These are phyloP conservation scores for Geococcyx californianus DNA, from an alignment of 2,113 vertebrate species.

Conservation along the genomic window DNA sequence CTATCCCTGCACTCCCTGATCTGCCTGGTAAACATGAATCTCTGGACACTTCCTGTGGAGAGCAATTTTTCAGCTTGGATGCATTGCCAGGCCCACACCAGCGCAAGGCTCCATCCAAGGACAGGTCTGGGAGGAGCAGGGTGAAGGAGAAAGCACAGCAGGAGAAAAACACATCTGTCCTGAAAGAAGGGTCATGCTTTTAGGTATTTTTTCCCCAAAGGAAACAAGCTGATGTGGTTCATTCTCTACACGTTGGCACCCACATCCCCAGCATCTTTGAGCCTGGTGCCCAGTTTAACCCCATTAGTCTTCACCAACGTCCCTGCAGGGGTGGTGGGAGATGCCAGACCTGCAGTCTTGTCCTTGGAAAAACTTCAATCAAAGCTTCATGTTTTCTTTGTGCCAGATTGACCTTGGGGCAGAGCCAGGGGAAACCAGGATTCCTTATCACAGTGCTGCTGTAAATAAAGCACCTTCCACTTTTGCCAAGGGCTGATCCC, in stretches of 20 bases:
- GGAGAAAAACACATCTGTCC: background rate
- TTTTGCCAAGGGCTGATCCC: background rate
- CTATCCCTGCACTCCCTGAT: too few relatives aligned
- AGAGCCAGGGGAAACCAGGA: background rate
- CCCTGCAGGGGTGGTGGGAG: rapidly evolving
- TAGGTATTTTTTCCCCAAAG: background rate
- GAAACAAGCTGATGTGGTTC: background rate
- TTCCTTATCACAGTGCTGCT: background rate
- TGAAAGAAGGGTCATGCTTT: background rate
- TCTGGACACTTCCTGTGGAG: background rate
- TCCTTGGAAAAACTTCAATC: constrained; percentile 1
- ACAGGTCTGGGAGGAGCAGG: background rate
- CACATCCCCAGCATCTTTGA: background rate
- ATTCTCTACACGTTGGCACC: background rate
- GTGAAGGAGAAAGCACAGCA: background rate
- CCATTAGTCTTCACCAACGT: background rate
- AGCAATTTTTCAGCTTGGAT: background rate
- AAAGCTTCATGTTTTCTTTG: background rate
- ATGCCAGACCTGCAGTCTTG: rapidly evolving
- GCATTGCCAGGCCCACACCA: background rate
- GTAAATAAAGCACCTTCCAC: background rate
- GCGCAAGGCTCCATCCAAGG: background rate
- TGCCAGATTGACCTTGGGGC: background rate
- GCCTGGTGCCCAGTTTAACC: background rate
- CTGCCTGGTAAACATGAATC: background rate